Percentiles rank a stretch among this genome's conserved stretches.
phyloP scores from a whole-genome alignment of 2,797 vertebrate genomes.

The Cossypha polioptera region DNA sequence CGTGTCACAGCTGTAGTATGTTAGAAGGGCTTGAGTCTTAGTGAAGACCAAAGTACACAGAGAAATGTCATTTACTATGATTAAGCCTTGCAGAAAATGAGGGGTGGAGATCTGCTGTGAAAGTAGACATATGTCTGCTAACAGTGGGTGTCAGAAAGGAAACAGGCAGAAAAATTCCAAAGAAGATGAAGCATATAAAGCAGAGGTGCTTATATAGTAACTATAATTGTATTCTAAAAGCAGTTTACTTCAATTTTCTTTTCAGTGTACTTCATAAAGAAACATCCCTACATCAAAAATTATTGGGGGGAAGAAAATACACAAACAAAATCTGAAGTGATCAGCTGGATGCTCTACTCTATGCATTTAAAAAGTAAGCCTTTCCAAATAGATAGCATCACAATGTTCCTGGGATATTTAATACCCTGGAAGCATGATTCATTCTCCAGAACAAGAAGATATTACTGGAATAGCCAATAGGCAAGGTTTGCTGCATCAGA shows the following conservation, averaged over 20 bases:
- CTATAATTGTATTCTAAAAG: background rate
- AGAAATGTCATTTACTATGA: background rate
- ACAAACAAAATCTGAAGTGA: background rate
- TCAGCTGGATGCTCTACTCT: background rate
- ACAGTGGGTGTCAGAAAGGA: constrained; percentile 2
- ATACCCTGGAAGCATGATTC: background rate
- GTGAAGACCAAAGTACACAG: background rate
- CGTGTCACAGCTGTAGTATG: background rate
- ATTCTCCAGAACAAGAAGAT: background rate
- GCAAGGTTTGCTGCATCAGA: background rate
- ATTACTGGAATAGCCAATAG: background rate
- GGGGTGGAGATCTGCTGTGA: background rate
- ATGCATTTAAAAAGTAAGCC: background rate
- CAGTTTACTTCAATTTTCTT: background rate
- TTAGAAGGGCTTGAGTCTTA: background rate
- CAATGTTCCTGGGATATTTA: background rate
- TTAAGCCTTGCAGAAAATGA: constrained; percentile 15
- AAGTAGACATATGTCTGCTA: background rate
- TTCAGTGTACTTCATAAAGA: background rate
- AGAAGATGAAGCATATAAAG: background rate
- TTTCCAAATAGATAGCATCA: background rate
- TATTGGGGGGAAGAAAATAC: background rate
- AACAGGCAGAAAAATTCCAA: background rate
- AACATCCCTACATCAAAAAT: background rate
- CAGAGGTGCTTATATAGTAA: background rate